phyloP scores from a whole-genome alignment of 1,140 invertebrate genomes.

The Cyclargus thomasi region DNA sequence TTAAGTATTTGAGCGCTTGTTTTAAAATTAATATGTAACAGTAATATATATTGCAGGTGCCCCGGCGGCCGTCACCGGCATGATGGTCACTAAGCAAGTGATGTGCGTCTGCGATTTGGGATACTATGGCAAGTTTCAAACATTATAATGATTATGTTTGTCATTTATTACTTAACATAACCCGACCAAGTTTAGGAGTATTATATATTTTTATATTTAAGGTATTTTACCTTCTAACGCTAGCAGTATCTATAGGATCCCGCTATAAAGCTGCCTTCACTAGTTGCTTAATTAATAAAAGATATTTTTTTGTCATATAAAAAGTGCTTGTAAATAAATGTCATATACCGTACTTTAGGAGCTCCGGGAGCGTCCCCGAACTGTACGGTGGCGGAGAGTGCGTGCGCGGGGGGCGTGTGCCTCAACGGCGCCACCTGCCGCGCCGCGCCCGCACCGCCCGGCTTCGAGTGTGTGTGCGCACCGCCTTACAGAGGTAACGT shows the following conservation, averaged over 20 bases:
- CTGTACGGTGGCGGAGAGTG: conserved; percentile 79
- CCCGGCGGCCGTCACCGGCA: conserved; percentile 43
- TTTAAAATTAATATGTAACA: too few species aligned
- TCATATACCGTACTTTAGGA: conserved; percentile 76
- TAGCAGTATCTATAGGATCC: too few species aligned
- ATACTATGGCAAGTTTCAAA: conserved; percentile 78
- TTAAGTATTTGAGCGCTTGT: too few species aligned
- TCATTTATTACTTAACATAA: too few species aligned
- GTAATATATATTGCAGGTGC: conserved; percentile 31
- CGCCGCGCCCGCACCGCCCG: conserved; percentile 73
- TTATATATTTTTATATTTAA: too few species aligned
- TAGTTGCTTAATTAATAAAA: too few species aligned
- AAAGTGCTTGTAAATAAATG: too few species aligned
- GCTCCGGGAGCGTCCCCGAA: conserved; percentile 79
- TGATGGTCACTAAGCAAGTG: conserved; percentile 47
- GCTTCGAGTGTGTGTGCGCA: conserved; percentile 82
- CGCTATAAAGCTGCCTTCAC: too few species aligned
- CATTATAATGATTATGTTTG: neutral
- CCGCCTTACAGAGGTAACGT: conserved; percentile 81
- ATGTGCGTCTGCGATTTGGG: conserved; percentile 82
- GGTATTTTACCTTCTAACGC: too few species aligned
- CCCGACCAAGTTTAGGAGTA: too few species aligned
- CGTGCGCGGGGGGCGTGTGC: conserved; percentile 75
- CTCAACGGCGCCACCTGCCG: conserved; percentile 76
- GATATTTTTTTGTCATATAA: too few species aligned